phyloP scores from a whole-genome alignment of 2,888 invertebrate genomes.

The Agrilus biguttatus region DNA sequence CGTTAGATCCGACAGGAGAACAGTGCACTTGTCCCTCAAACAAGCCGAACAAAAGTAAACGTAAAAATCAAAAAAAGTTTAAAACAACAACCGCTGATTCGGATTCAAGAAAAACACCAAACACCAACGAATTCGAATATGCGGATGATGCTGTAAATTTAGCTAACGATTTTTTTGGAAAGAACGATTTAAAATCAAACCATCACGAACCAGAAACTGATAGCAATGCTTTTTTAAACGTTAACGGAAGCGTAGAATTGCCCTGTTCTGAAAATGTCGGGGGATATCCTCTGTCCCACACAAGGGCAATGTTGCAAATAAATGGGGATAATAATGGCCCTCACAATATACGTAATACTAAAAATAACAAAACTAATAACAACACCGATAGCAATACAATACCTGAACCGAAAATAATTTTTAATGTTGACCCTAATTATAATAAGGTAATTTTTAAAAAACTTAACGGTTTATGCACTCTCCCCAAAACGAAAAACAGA shows the following conservation, averaged over 20 bases:
- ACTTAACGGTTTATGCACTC: conserved; percentile 37
- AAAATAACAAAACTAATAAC: conserved; percentile 6
- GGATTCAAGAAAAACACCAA: conserved; percentile 15
- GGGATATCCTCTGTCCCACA: conserved; percentile 17
- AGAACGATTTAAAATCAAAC: too few relatives aligned
- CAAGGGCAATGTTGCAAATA: conserved; percentile 5
- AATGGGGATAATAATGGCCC: conserved; percentile 1
- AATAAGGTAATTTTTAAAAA: conserved; percentile 24
- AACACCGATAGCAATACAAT: conserved; percentile 9
- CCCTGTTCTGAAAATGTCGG: conserved; percentile 37
- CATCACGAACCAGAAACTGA: too few relatives aligned
- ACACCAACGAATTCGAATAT: conserved; percentile 27
- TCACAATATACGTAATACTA: neutral
- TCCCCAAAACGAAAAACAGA: conserved; percentile 29
- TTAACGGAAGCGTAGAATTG: conserved; percentile 57
- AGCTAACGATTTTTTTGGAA: conserved; percentile 18
- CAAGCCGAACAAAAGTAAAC: conserved; percentile 17
- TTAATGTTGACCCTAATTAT: conserved; percentile 25
- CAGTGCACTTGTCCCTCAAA: conserved; percentile 18
- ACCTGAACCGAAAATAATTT: conserved; percentile 12
- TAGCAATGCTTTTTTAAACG: conserved; percentile 36
- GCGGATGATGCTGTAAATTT: conserved; percentile 31
- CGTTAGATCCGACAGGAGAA: conserved; percentile 26
- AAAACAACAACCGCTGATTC: conserved; percentile 10
- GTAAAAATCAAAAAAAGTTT: conserved; percentile 17